Conservation (phyloP, 2,797 vertebrate species). For the Arnoldichthys spilopterus region DNA sequence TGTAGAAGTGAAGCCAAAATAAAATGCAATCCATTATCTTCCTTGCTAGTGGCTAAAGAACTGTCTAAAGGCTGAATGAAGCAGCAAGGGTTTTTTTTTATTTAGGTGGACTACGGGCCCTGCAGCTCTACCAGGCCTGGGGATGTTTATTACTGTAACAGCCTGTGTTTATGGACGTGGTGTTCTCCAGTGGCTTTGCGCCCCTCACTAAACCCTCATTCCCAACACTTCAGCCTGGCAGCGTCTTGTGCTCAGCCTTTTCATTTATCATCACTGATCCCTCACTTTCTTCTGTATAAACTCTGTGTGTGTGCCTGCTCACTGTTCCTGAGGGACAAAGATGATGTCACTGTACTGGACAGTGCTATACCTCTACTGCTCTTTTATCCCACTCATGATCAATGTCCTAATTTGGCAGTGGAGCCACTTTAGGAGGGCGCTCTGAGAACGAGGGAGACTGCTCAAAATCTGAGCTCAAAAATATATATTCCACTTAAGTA, state of each 20-base stretch:
- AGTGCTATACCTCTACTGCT: constrained; percentile 53
- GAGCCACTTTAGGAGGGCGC: constrained; percentile 36
- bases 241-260: constrained; percentile 14
- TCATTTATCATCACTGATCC: constrained; percentile 21
- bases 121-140: background rate
- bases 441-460: constrained; percentile 16
- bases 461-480: constrained; percentile 28
- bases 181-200: constrained; percentile 28
- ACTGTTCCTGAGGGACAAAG: constrained; percentile 30
- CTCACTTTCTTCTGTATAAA: constrained; percentile 26
- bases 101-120: background rate
- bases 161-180: constrained; percentile 24
- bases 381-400: constrained; percentile 59
- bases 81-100: background rate
- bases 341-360: constrained; percentile 53
- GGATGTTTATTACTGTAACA: constrained; percentile 32
- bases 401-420: constrained; percentile 68
- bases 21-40: constrained; percentile 18
- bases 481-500: constrained; percentile 14
- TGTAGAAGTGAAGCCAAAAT: constrained; percentile 35
- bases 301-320: constrained; percentile 36
- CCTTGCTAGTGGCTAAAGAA: constrained; percentile 1
- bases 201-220: constrained; percentile 13
- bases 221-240: constrained; percentile 13
- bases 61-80: background rate